Evolutionary conservation across 2,888 invertebrate species (phyloP), one percentile per base, ranked within the genome.

Genomic region (Andrena trimmerana): DNA sequence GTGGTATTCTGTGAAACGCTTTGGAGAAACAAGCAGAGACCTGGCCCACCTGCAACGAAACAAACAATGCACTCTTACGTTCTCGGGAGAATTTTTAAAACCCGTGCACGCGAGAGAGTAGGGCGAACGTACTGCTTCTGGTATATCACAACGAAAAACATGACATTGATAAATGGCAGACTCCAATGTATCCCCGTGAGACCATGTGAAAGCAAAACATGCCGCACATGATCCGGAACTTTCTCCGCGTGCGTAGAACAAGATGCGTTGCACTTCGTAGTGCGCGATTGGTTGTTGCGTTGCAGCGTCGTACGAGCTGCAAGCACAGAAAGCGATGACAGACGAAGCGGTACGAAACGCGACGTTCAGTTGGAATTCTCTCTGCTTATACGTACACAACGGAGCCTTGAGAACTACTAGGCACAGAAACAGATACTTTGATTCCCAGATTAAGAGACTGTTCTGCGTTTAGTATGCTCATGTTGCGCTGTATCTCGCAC

Each of bases 161-260:
- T 99, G 99, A 95, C 99, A 99, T 94, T 99, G 98, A 94, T 99
- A 99, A 83, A 99, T 97, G 65, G 98, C 97, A 0, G 97, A 97
- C 94, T 98, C 98, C 88, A 96, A 96, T 48, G 97, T 97, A 90
- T 98, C 98, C 0, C 99, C 99, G 93, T 98, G 98, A 66, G 98
- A 97, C 97, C 98, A 99, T 0, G 99, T 99, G 94, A 99, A 99
- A 8, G 99, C 99, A 95, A 99, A 99, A 94, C 99, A 99, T n/a
- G 98, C 96, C 0, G 97, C 97, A 90, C 99, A 99, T 0, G 96
- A 95, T 27, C 97, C 97, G 65, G 97, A 97, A 13, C 96, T 96
- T 48, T 97, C 96, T 7, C 99, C 99, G 67, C 98, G 97, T 7
- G 98, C 98, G 94, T 99, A 99, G 95, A 99, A 98, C 83, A 98